phyloP scores from a whole-genome alignment of 1,140 invertebrate species.

The Magallana gigas region DNA sequence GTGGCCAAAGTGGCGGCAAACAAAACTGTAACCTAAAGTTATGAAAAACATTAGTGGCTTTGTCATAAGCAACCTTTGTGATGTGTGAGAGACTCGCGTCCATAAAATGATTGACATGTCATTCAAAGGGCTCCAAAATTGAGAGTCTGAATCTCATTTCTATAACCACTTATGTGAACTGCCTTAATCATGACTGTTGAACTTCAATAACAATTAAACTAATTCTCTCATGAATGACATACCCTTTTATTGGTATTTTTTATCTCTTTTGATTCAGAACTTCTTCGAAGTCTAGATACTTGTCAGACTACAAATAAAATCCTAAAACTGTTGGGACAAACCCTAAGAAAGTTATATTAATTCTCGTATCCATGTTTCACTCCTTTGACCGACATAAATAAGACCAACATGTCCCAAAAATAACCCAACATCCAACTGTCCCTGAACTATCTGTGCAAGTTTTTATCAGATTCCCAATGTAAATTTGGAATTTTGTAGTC shows the following conservation, averaged over 20 bases:
- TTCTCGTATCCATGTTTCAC: constrained; percentile 11
- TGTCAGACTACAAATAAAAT: constrained; percentile 27
- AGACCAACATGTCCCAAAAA: neutral
- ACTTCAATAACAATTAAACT: constrained; percentile 9
- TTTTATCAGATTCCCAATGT: neutral
- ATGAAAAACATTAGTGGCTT: neutral
- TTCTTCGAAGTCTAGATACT: constrained; percentile 28
- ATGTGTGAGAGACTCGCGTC: neutral
- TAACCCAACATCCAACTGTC: neutral
- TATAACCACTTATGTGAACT: neutral
- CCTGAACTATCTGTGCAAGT: neutral
- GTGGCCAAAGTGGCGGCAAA: neutral
- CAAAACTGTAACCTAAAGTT: neutral
- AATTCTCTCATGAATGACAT: constrained; percentile 38
- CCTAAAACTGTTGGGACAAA: constrained; percentile 41
- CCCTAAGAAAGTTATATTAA: constrained; percentile 40
- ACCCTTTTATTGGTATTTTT: constrained; percentile 14
- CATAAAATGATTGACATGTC: neutral
- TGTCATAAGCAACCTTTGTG: neutral
- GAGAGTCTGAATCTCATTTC: neutral
- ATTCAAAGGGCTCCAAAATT: constrained; percentile 24
- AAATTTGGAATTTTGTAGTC: neutral
- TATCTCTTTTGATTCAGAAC: constrained; percentile 45
- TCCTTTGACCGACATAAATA: constrained; percentile 39
- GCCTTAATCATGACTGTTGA: constrained; percentile 33